These are phyloP conservation scores for Eleginops maclovinus DNA, from an alignment of 2,113 vertebrate genomes.

Conservation along the genomic window DNA sequence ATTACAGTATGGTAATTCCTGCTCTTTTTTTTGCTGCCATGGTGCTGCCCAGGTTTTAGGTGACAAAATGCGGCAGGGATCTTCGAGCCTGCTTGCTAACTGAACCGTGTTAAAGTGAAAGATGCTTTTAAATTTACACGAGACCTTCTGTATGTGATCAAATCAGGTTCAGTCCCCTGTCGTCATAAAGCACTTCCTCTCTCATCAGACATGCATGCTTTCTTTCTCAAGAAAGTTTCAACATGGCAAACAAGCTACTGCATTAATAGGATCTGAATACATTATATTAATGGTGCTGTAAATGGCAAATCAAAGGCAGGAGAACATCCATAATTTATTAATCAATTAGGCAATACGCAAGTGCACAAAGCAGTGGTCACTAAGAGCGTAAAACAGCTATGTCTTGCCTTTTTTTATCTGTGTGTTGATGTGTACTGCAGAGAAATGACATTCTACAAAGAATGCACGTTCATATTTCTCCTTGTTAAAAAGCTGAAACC, in stretches of 20 bases:
- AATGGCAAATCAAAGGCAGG: slow-evolving; percentile 40
- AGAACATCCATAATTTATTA: slow-evolving; percentile 40
- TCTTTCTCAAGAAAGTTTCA: slow-evolving; percentile 4
- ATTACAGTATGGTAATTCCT: slow-evolving; percentile 54
- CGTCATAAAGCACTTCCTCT: slow-evolving; percentile 4
- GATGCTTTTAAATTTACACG: slow-evolving; percentile 26
- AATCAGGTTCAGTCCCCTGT: slow-evolving; percentile 2
- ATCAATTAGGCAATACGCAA: slow-evolving; percentile 46
- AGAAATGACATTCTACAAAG: not conserved
- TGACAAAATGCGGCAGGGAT: slow-evolving; percentile 9
- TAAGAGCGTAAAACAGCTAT: slow-evolving; percentile 12
- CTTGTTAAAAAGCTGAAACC: not conserved
- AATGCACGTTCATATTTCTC: not conserved
- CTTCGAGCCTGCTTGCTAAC: slow-evolving; percentile 5
- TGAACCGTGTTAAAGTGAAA: slow-evolving; percentile 22
- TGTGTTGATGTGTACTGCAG: not conserved
- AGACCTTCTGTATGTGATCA: slow-evolving; percentile 11
- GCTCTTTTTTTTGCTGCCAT: slow-evolving; percentile 42
- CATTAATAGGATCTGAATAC: slow-evolving; percentile 18
- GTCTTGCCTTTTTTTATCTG: slow-evolving; percentile 2
- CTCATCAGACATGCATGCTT: not conserved
- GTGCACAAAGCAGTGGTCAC: slow-evolving; percentile 23
- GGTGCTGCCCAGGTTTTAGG: slow-evolving; percentile 15
- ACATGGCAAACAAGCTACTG: slow-evolving; percentile 10
- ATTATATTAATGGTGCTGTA: slow-evolving; percentile 52